Percentiles rank a stretch among this genome's conserved stretches.
Conservation (phyloP, 2,113 vertebrate species). For the Phalacrocorax brasilianus region DNA sequence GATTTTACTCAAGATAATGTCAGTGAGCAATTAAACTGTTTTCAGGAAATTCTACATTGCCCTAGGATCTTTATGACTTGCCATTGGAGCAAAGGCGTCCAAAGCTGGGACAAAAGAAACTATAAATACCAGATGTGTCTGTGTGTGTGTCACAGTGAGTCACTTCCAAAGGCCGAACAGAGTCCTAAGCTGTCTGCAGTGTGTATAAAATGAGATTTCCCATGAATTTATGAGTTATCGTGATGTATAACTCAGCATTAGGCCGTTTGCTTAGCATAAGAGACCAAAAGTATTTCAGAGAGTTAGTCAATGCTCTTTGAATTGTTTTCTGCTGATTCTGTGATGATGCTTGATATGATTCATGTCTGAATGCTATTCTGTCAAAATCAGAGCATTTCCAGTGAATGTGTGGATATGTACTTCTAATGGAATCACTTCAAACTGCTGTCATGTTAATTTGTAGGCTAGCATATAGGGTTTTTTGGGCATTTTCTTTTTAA, state of each 20-base stretch:
- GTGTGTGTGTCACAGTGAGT: neutral
- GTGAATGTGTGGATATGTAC: neutral
- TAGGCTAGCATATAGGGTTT: neutral
- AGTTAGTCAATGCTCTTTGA: neutral
- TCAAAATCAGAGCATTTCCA: neutral
- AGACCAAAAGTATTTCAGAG: neutral
- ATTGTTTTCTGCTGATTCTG: no score
- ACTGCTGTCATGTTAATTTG: neutral
- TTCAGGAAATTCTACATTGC: slow-evolving; percentile 39
- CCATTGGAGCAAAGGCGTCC: neutral
- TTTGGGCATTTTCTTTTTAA: neutral
- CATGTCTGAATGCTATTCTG: neutral
- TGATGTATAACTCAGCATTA: neutral
- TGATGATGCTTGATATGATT: no score
- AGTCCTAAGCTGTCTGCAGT: neutral
- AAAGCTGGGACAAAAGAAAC: slow-evolving; percentile 45
- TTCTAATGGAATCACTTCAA: neutral
- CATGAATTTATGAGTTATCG: neutral
- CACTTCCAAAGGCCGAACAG: neutral
- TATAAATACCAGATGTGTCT: slow-evolving; percentile 36
- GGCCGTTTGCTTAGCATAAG: neutral
- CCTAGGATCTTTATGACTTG: slow-evolving; percentile 10
- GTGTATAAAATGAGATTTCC: slow-evolving; percentile 6
- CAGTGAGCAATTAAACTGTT: slow-evolving; percentile 52
- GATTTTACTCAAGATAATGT: slow-evolving; percentile 24